Conservation (phyloP, 2,797 vertebrate genomes). For the Huso huso region DNA sequence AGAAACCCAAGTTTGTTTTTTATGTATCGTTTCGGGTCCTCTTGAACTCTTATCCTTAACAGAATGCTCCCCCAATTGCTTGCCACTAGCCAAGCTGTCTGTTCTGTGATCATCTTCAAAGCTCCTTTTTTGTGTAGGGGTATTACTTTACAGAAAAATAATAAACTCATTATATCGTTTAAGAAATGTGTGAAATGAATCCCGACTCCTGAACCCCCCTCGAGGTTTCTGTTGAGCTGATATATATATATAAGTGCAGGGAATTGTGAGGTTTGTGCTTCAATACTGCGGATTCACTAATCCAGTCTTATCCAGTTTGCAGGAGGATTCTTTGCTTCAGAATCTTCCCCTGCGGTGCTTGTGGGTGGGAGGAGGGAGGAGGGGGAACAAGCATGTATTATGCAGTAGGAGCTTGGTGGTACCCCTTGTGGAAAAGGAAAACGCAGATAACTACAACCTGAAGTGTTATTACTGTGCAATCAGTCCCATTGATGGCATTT, state of each 20-base stretch:
- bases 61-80: no score
- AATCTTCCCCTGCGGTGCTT: constrained; percentile 3
- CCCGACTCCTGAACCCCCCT: no score
- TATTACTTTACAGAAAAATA: no score
- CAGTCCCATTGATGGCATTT: no score
- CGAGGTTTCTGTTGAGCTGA: neutral
- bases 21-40: no score
- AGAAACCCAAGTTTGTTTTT: no score
- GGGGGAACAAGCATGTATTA: constrained; percentile 33
- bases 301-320: constrained; percentile 51
- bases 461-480: no score
- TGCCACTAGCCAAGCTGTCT: neutral
- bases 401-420: constrained; percentile 25
- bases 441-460: constrained; percentile 2
- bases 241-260: neutral
- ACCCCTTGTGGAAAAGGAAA: constrained; percentile 27
- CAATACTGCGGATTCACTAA: constrained; percentile 20
- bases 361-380: neutral
- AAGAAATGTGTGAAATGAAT: no score
- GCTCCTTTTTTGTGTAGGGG: neutral
- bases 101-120: neutral
- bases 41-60: no score
- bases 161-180: no score
- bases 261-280: neutral
- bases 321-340: constrained; percentile 33